Percentiles rank a stretch among this genome's conserved stretches.
These are phyloP conservation scores for Drosophila nigritarsus DNA, from an alignment of 2,888 invertebrate species.

Conservation along the genomic window DNA sequence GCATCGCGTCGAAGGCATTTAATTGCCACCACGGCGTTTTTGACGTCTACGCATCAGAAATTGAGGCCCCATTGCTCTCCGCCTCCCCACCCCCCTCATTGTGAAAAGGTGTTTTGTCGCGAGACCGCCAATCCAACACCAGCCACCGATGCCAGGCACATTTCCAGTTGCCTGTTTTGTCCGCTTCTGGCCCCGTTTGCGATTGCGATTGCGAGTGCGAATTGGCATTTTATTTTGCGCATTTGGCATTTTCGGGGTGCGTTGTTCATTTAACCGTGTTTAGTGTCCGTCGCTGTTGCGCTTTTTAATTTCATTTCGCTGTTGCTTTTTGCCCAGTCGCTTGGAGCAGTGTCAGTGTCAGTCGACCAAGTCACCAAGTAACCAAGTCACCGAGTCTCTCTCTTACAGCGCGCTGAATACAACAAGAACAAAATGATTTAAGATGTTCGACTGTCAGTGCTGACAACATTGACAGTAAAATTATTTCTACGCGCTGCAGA, in stretches of 20 bases:
- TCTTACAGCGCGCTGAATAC: constrained; percentile 1
- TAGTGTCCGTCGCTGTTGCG: constrained; percentile 70
- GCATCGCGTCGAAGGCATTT: constrained; percentile 58
- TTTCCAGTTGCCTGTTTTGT: constrained; percentile 9
- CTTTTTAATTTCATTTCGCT: constrained; percentile 70
- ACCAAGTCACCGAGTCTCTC: background rate
- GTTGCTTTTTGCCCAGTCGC: constrained; percentile 10
- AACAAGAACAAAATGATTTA: constrained; percentile 73
- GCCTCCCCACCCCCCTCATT: constrained; percentile 1
- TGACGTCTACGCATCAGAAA: constrained; percentile 71
- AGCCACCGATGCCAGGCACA: constrained; percentile 4
- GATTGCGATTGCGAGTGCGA: constrained; percentile 58
- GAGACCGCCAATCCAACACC: constrained; percentile 28
- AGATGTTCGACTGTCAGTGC: constrained; percentile 78
- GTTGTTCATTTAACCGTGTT: constrained; percentile 75
- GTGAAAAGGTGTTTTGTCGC: constrained; percentile 72
- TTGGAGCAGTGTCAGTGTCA: constrained; percentile 37
- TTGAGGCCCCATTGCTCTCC: constrained; percentile 15
- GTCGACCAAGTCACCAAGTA: background rate
- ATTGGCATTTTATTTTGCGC: constrained; percentile 76
- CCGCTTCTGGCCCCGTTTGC: background rate
- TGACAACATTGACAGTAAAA: constrained; percentile 80
- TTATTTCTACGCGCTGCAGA: constrained; percentile 75
- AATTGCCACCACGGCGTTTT: constrained; percentile 73
- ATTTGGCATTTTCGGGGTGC: constrained; percentile 76